These are phyloP conservation scores for Sitophilus oryzae DNA, from an alignment of 1,140 invertebrate genomes.

Conservation along the genomic window DNA sequence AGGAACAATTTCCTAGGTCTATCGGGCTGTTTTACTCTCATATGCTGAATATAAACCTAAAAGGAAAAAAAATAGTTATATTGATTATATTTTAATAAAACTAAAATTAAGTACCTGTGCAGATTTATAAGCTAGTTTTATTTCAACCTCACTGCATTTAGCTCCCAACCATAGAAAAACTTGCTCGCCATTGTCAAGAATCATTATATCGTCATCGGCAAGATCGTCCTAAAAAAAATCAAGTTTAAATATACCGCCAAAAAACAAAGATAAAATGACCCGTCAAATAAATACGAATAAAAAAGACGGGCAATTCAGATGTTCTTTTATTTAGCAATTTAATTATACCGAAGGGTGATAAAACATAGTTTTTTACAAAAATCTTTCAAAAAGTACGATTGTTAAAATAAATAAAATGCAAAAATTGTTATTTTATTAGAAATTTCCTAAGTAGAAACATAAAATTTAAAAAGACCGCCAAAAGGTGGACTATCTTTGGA, in stretches of 20 bases:
- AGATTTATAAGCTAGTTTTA: conserved; percentile 97
- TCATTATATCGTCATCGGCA: conserved; percentile 99
- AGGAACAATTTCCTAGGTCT: conserved; percentile 86
- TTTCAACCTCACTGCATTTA: conserved; percentile 95
- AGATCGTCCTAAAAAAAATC: conserved; percentile 79
- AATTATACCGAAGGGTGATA: no score
- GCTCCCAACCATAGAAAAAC: conserved; percentile 98
- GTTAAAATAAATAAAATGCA: no score
- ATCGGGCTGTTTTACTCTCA: conserved; percentile 92
- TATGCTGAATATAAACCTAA: conserved; percentile 96
- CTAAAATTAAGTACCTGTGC: conserved; percentile 71
- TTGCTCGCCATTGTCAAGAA: conserved; percentile 95
- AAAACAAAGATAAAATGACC: not conserved
- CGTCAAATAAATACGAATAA: not conserved
- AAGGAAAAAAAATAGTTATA: conserved; percentile 21
- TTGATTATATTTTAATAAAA: not conserved
- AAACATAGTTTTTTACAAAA: no score
- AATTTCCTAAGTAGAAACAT: no score
- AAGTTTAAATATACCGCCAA: conserved; percentile 10
- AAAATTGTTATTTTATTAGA: no score
- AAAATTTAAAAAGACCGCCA: no score
- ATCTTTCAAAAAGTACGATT: no score
- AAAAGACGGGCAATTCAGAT: no score
- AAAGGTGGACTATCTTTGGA: no score
- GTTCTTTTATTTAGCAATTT: no score